These are phyloP conservation scores for Oxyura jamaicensis DNA, from an alignment of 2,113 vertebrate species.

Conservation along the genomic window DNA sequence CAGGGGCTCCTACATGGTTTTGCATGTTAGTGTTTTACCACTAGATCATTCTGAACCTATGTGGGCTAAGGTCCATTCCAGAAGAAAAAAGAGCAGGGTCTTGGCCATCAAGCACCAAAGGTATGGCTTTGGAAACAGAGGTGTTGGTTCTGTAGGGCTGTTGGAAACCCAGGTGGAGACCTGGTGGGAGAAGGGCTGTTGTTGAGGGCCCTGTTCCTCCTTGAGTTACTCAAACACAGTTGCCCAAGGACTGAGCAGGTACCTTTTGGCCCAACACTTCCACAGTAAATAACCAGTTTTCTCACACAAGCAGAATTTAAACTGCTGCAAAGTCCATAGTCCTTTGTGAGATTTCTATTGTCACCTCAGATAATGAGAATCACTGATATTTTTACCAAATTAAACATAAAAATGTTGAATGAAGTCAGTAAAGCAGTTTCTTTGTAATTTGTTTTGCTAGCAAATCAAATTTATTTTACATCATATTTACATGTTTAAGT, in stretches of 20 bases:
- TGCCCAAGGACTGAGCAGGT: not conserved
- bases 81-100: not conserved
- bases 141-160: not conserved
- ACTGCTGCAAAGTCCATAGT: not conserved
- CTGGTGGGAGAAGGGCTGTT: not conserved
- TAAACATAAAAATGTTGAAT: not conserved
- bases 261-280: not conserved
- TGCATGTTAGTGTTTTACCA: not conserved
- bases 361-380: not conserved
- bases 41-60: not conserved
- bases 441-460: not conserved
- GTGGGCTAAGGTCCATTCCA: fast-evolving
- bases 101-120: not conserved
- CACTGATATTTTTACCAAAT: not conserved
- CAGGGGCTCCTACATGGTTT: not conserved
- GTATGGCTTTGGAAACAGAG: not conserved
- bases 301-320: not conserved
- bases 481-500: not conserved
- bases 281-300: not conserved
- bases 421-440: not conserved
- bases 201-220: not conserved
- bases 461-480: not conserved
- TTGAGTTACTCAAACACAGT: not conserved
- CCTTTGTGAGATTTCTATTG: not conserved
- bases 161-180: not conserved